Evolutionary conservation across 2,113 vertebrate genomes (phyloP).

Genomic region (Labeo rohita): DNA sequence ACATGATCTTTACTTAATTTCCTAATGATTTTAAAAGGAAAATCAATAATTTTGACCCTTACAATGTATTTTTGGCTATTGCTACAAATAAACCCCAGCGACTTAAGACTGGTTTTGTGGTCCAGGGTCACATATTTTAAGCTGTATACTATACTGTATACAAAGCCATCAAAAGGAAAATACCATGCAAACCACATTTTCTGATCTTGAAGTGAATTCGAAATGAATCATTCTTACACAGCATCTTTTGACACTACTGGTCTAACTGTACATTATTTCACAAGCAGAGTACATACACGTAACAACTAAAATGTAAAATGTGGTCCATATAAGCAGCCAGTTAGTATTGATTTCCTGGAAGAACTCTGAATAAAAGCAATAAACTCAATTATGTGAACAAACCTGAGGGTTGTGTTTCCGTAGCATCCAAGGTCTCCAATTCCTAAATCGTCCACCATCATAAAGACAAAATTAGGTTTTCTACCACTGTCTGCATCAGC

Average conservation of each 20-base stretch:
- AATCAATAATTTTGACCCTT: no score
- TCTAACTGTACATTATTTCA: not conserved
- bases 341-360: not conserved
- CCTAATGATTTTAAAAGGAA: no score
- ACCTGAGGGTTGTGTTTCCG: slow-evolving; percentile 87
- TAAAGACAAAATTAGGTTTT: slow-evolving; percentile 80
- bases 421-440: slow-evolving; percentile 91
- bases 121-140: not conserved
- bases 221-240: not conserved
- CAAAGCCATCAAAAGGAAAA: not conserved
- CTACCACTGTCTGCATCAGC: not conserved
- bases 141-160: not conserved
- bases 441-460: slow-evolving; percentile 90
- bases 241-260: not conserved
- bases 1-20: no score
- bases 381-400: not conserved
- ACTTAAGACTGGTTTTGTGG: no score
- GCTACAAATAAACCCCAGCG: no score
- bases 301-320: not conserved
- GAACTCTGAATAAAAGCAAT: not conserved
- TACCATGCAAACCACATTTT: not conserved
- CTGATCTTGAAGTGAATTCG: no score
- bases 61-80: no score
- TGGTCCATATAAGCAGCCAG: not conserved
- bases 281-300: not conserved